Conservation (phyloP, 2,888 invertebrate genomes). For the Nymphalis c-album region DNA sequence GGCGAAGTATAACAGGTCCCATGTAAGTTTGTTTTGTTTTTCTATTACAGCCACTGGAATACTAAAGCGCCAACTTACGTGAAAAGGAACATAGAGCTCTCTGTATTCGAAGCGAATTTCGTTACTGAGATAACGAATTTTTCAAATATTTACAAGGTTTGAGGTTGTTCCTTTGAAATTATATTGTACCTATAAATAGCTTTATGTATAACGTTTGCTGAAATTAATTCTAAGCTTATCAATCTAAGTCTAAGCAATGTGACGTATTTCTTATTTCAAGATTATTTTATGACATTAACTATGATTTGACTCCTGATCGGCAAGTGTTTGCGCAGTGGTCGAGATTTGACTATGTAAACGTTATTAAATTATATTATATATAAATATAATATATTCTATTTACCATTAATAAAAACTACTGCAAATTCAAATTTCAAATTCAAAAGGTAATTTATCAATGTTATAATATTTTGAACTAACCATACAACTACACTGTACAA, state of each 20-base stretch:
- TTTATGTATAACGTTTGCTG: background rate
- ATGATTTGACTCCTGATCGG: too few relatives aligned
- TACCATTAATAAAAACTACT: too few relatives aligned
- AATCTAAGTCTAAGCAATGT: too few relatives aligned
- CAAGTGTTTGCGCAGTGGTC: too few relatives aligned
- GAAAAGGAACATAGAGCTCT: slow-evolving; percentile 64
- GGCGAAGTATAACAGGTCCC: background rate
- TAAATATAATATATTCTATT: too few relatives aligned
- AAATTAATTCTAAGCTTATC: background rate
- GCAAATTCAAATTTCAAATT: too few relatives aligned
- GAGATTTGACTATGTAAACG: too few relatives aligned
- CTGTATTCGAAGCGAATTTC: slow-evolving; percentile 68
- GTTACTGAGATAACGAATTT: slow-evolving; percentile 64
- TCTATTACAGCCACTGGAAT: slow-evolving; percentile 59
- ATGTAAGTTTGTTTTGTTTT: background rate
- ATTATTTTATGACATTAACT: too few relatives aligned
- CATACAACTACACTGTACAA: too few relatives aligned
- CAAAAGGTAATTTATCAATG: too few relatives aligned
- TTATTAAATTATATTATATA: too few relatives aligned
- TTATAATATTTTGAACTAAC: too few relatives aligned
- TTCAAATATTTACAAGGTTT: slow-evolving; percentile 62
- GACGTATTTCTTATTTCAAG: background rate
- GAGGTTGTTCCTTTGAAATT: slow-evolving; percentile 19
- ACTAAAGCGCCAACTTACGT: slow-evolving; percentile 46
- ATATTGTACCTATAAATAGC: background rate